A percentile compares a stretch with the other conserved stretches of the same genome.
Evolutionary conservation across 2,888 invertebrate genomes (phyloP).

Genomic region (Eupithecia pulchellata): DNA sequence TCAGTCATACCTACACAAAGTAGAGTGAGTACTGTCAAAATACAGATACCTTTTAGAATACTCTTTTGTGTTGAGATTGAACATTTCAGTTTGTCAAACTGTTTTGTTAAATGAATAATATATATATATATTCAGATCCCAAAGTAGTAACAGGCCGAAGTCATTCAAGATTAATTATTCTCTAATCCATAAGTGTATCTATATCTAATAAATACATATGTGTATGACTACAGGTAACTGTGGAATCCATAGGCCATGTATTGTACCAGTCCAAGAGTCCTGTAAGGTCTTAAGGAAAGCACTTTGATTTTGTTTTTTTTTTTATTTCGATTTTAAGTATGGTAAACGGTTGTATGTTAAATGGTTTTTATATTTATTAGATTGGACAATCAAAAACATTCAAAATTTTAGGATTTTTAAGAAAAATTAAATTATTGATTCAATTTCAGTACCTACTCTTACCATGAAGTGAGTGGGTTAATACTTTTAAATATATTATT

Average conservation of each 20-base stretch:
- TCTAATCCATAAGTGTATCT: too few species aligned
- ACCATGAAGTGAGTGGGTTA: neutral
- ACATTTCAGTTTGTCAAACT: neutral
- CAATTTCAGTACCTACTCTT: neutral
- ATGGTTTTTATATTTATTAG: neutral
- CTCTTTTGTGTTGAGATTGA: neutral
- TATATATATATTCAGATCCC: neutral
- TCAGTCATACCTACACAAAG: neutral
- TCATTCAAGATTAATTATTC: too few species aligned
- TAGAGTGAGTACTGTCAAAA: neutral
- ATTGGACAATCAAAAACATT: neutral
- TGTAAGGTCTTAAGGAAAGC: too few species aligned
- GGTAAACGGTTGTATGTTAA: too few species aligned
- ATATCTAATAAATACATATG: too few species aligned
- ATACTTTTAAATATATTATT: neutral
- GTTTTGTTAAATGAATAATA: neutral
- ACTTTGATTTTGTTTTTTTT: too few species aligned
- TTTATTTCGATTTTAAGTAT: too few species aligned
- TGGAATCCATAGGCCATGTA: too few species aligned
- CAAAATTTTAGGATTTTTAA: too few species aligned
- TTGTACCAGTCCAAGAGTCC: too few species aligned
- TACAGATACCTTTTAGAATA: neutral
- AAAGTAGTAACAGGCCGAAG: neutral
- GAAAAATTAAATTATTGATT: neutral
- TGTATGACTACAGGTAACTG: too few species aligned